Evolutionary conservation across 1,140 invertebrate species (phyloP).

Genomic region (Heliconius eleuchia): DNA sequence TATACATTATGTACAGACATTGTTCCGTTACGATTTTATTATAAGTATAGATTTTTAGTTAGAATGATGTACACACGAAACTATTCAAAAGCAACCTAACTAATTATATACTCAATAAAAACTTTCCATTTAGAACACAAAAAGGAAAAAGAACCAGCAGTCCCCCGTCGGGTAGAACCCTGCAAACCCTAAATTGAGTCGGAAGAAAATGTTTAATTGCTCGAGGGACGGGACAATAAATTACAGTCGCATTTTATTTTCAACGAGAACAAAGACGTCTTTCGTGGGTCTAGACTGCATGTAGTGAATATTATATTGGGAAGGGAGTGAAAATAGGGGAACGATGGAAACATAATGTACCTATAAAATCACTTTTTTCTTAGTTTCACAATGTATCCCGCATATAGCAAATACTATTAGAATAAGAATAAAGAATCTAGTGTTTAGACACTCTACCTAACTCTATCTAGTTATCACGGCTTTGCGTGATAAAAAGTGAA

Average conservation of each 20-base stretch:
- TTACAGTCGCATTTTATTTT: conserved; percentile 27
- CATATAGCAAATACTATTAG: too few species aligned
- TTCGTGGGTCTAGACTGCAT: conserved; percentile 21
- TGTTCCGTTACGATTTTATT: too few species aligned
- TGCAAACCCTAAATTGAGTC: conserved; percentile 14
- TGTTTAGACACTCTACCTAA: too few species aligned
- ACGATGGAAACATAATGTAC: neutral
- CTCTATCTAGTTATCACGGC: too few species aligned
- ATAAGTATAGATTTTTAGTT: too few species aligned
- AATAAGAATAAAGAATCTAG: too few species aligned
- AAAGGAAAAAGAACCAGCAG: conserved; percentile 3
- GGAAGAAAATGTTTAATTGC: conserved; percentile 30
- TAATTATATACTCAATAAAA: neutral
- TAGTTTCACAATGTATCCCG: neutral
- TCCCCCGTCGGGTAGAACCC: conserved; percentile 6
- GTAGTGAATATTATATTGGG: conserved; percentile 26
- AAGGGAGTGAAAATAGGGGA: neutral
- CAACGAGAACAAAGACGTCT: conserved; percentile 23
- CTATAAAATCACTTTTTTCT: neutral
- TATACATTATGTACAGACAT: too few species aligned
- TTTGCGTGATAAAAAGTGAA: too few species aligned
- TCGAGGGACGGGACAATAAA: conserved; percentile 24
- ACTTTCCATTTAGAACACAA: neutral
- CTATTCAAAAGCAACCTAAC: neutral
- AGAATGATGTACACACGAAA: neutral